Evolutionary conservation across 2,888 invertebrate species (phyloP).

Genomic region (Mesoligia furuncula): DNA sequence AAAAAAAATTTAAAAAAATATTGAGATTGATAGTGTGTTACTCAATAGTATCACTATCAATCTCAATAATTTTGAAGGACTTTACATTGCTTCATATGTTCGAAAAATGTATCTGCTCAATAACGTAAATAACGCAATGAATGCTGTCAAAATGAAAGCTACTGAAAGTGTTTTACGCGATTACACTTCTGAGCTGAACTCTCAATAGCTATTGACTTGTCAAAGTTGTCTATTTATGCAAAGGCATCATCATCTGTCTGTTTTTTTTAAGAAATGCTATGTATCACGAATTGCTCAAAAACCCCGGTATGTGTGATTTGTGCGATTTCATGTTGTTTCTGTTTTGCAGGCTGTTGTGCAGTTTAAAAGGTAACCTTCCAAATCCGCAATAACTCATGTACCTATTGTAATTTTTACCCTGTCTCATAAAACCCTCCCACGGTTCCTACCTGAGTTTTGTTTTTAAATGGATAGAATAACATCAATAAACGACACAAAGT

Average conservation of each 20-base stretch:
- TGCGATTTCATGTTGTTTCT: neutral
- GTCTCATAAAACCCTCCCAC: neutral
- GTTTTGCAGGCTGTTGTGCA: too few relatives aligned
- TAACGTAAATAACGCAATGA: neutral
- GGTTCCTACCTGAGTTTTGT: neutral
- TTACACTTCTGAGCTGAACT: neutral
- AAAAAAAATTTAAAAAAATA: too few relatives aligned
- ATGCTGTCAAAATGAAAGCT: neutral
- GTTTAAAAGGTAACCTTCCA: neutral
- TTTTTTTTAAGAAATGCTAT: neutral
- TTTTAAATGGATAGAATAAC: neutral
- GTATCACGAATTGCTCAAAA: neutral
- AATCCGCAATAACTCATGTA: conserved; percentile 4
- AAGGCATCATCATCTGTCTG: neutral
- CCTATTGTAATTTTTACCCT: conserved; percentile 11
- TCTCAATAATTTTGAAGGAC: neutral
- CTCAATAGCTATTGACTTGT: neutral
- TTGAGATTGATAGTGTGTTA: too few relatives aligned
- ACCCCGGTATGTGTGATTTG: neutral
- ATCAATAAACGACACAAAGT: conserved; percentile 37
- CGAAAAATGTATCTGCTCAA: neutral
- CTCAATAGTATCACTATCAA: too few relatives aligned
- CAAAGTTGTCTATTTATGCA: neutral
- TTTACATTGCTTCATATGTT: neutral
- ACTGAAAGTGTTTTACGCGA: neutral